A percentile compares a stretch with the other conserved stretches of the same genome.
Evolutionary conservation across 1,140 invertebrate species (phyloP).

Genomic region (Cryptotermes secundus): DNA sequence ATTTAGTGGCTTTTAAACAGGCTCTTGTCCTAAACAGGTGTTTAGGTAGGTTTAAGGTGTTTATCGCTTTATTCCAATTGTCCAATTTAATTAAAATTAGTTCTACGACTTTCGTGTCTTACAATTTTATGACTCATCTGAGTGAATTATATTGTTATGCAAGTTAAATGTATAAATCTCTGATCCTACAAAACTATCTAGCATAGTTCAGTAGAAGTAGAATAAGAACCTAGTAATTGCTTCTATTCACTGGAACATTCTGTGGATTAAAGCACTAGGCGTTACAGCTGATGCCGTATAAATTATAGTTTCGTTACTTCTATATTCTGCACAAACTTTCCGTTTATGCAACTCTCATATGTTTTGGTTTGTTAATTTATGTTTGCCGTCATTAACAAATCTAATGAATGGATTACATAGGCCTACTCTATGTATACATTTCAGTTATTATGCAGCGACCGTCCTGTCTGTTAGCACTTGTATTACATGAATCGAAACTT

Average conservation of each 20-base stretch:
- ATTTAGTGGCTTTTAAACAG: too few species aligned
- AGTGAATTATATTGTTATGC: too few species aligned
- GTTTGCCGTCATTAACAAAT: not conserved
- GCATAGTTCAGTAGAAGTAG: not conserved
- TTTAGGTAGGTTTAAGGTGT: too few species aligned
- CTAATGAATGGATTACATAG: not conserved
- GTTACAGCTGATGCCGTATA: not conserved
- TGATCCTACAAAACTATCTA: too few species aligned
- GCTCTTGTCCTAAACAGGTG: too few species aligned
- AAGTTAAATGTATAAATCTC: too few species aligned
- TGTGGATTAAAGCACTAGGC: not conserved
- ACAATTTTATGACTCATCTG: too few species aligned
- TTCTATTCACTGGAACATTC: not conserved
- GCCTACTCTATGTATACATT: not conserved
- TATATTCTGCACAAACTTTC: not conserved
- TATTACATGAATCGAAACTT: too few species aligned
- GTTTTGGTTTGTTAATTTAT: constrained; percentile 10
- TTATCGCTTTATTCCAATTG: too few species aligned
- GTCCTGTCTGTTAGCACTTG: not conserved
- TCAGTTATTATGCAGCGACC: not conserved
- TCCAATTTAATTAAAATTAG: too few species aligned
- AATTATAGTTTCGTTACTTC: not conserved
- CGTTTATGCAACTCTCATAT: not conserved
- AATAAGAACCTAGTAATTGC: not conserved
- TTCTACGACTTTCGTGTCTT: too few species aligned